Percentiles rank a stretch among this genome's conserved stretches.
Evolutionary conservation across 1,140 invertebrate species (phyloP).

Genomic region (Macrotrachela quadricornifera): DNA sequence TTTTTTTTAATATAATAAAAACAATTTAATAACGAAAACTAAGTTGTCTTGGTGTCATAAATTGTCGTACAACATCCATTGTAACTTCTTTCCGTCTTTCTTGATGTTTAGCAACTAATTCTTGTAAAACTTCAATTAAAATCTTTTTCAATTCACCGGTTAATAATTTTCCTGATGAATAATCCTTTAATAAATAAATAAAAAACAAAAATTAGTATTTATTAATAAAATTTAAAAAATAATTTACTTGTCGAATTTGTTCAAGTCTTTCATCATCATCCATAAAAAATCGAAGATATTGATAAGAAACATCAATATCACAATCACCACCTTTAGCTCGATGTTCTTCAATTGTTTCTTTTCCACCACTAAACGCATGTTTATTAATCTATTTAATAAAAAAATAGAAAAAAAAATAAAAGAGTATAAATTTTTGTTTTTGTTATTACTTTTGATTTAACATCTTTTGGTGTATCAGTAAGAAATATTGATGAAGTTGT

Average conservation of each 20-base stretch:
- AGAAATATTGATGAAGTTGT: conserved; percentile 77
- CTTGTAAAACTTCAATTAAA: conserved; percentile 52
- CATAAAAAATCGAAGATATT: conserved; percentile 82
- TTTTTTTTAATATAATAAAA: too few species aligned
- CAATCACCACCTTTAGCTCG: conserved; percentile 68
- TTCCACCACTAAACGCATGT: conserved; percentile 92
- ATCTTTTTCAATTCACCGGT: conserved; percentile 84
- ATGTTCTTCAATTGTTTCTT: conserved; percentile 76
- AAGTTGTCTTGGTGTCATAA: too few species aligned
- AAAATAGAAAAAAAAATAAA: conserved; percentile 1
- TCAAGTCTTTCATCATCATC: conserved; percentile 75
- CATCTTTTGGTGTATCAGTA: conserved; percentile 79
- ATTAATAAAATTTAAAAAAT: background rate
- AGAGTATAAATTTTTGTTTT: conserved; percentile 1
- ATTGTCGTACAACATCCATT: background rate
- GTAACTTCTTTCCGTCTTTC: conserved; percentile 45
- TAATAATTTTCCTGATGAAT: conserved; percentile 64
- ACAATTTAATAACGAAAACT: too few species aligned
- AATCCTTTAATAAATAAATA: conserved; percentile 46
- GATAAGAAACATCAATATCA: conserved; percentile 79
- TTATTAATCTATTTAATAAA: conserved; percentile 56
- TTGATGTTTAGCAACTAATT: conserved; percentile 60
- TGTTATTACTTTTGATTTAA: conserved; percentile 65
- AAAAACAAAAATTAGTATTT: background rate
- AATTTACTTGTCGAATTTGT: conserved; percentile 46